Evolutionary conservation across 2,113 vertebrate species (phyloP).

Genomic region (Dicentrarchus labrax): DNA sequence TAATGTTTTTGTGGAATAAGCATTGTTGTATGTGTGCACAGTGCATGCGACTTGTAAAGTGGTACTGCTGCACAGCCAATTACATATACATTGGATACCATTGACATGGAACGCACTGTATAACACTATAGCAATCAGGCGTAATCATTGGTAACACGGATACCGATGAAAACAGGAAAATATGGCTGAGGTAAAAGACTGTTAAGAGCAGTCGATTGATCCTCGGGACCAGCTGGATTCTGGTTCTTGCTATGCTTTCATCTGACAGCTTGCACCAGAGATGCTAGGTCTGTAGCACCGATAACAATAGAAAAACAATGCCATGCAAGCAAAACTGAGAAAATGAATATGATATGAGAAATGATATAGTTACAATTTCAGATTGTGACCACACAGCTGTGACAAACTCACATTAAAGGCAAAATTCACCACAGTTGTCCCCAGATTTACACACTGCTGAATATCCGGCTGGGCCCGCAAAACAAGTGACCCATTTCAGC

Average conservation of each 20-base stretch:
- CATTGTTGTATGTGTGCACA: conserved; percentile 48
- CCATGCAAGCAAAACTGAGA: background rate
- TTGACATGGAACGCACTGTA: conserved; percentile 8
- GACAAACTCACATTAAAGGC: background rate
- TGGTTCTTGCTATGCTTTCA: conserved; percentile 13
- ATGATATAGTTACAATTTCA: no score
- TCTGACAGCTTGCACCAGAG: background rate
- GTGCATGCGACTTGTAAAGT: conserved; percentile 27
- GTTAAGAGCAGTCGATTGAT: background rate
- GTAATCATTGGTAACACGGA: background rate
- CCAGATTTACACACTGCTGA: conserved; percentile 34
- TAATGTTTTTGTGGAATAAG: conserved; percentile 60
- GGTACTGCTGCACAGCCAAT: conserved; percentile 7
- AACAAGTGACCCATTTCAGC: conserved; percentile 63
- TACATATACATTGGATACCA: conserved; percentile 8
- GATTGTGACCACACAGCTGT: background rate
- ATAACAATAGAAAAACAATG: background rate
- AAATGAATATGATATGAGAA: background rate
- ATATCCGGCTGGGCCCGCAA: conserved; percentile 31
- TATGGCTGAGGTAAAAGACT: background rate
- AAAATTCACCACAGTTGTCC: conserved; percentile 2
- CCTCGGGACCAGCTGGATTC: background rate
- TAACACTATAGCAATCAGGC: background rate
- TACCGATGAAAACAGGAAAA: background rate
- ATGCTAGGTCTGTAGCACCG: background rate